These are phyloP conservation scores for Cylas formicarius DNA, from an alignment of 1,140 invertebrate species.

Conservation along the genomic window DNA sequence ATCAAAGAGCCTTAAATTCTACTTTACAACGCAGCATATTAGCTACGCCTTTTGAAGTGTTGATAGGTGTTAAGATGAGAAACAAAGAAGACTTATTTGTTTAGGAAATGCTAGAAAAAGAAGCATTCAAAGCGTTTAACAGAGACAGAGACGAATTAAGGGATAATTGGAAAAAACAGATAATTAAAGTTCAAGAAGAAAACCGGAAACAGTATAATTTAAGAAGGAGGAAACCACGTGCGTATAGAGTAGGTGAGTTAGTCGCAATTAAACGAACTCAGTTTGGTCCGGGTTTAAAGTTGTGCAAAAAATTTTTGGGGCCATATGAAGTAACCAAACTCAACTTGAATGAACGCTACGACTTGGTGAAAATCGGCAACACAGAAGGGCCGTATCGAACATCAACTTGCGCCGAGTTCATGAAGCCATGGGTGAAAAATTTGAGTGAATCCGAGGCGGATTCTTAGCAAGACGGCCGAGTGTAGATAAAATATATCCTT, in stretches of 20 bases:
- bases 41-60: conserved; percentile 35
- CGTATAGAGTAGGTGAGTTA: conserved; percentile 16
- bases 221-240: conserved; percentile 10
- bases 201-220: conserved; percentile 31
- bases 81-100: conserved; percentile 25
- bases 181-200: conserved; percentile 33
- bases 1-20: conserved; percentile 35
- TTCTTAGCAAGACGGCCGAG: too few species aligned
- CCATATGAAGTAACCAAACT: conserved; percentile 10
- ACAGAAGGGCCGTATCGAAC: too few species aligned
- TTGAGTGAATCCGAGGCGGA: too few species aligned
- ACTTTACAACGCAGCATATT: conserved; percentile 36
- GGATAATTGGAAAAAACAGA: conserved; percentile 27
- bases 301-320: conserved; percentile 8
- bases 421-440: too few species aligned
- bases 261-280: conserved; percentile 19
- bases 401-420: too few species aligned
- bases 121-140: conserved; percentile 5
- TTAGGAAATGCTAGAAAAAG: conserved; percentile 11
- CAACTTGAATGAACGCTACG: too few species aligned
- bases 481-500: too few species aligned
- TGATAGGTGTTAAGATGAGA: conserved; percentile 33
- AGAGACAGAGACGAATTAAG: conserved; percentile 25
- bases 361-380: too few species aligned
- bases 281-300: conserved; percentile 7